Percentiles rank a stretch among this genome's conserved stretches.
Conservation (phyloP, 2,113 vertebrate genomes). For the Ibidorhyncha struthersii region DNA sequence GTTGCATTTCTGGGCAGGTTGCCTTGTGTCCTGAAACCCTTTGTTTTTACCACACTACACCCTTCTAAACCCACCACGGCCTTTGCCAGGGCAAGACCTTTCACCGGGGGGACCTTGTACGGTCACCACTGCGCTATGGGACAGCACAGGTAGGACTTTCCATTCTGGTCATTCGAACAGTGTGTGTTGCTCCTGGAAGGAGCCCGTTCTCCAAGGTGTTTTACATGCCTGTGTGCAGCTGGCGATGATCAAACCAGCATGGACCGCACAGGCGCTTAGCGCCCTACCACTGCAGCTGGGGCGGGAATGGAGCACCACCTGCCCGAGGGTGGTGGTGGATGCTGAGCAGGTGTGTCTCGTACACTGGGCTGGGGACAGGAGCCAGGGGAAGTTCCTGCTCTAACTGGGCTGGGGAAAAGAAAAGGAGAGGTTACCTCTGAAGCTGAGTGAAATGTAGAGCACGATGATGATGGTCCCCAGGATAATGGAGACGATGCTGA, state of each 20-base stretch:
- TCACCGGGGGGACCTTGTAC: neutral
- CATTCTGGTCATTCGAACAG: neutral
- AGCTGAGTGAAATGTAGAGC: conserved; percentile 75
- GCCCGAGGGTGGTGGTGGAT: fast-evolving
- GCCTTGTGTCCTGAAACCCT: neutral
- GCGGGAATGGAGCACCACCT: neutral
- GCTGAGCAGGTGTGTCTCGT: fast-evolving
- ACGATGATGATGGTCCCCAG: conserved; percentile 83
- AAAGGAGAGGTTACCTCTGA: conserved; percentile 76
- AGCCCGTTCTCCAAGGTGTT: neutral
- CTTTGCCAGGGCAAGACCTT: neutral
- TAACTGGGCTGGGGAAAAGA: neutral
- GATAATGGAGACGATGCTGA: conserved; percentile 85
- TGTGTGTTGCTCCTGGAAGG: neutral
- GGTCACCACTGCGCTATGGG: neutral
- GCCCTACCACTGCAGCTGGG: fast-evolving
- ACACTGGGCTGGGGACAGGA: neutral
- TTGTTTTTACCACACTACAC: neutral
- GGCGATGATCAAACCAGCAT: neutral
- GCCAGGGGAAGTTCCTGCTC: neutral
- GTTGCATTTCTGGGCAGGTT: neutral
- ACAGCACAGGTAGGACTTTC: neutral
- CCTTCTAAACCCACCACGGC: neutral
- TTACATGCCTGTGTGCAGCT: fast-evolving
- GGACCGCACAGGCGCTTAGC: fast-evolving